These are phyloP conservation scores for Standfussiana lucernea DNA, from an alignment of 2,888 invertebrate genomes.

Conservation along the genomic window DNA sequence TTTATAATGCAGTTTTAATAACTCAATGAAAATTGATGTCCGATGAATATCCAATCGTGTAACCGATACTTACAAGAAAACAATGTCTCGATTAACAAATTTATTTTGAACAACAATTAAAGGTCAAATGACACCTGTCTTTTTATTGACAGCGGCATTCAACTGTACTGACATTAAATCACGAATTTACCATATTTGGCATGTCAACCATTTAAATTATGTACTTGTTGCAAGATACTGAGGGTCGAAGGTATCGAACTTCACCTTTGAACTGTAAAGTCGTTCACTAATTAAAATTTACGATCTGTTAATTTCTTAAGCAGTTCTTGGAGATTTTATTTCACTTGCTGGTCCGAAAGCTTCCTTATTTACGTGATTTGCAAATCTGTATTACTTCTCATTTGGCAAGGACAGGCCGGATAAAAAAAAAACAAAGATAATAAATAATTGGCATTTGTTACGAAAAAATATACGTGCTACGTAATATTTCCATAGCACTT, in stretches of 20 bases:
- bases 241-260: constrained; percentile 54
- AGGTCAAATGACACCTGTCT: constrained; percentile 60
- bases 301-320: constrained; percentile 37
- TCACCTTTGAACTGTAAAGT: constrained; percentile 61
- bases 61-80: constrained; percentile 32
- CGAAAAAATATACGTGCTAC: background rate
- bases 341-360: background rate
- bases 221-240: constrained; percentile 29
- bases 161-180: constrained; percentile 64
- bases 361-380: constrained; percentile 34
- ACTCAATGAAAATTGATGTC: constrained; percentile 27
- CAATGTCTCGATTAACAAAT: constrained; percentile 42
- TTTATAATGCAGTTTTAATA: constrained; percentile 25
- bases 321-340: constrained; percentile 11
- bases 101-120: constrained; percentile 55
- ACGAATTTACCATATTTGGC: constrained; percentile 63
- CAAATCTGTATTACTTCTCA: constrained; percentile 12
- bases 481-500: constrained; percentile 9
- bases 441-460: background rate
- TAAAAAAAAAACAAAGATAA: no score
- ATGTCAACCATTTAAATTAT: constrained; percentile 26
- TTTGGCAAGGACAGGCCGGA: background rate
- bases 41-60: constrained; percentile 42
- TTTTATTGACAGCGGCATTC: constrained; percentile 63
- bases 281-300: constrained; percentile 53